phyloP scores from a whole-genome alignment of 2,888 invertebrate genomes.

The Physocephala rufipes region DNA sequence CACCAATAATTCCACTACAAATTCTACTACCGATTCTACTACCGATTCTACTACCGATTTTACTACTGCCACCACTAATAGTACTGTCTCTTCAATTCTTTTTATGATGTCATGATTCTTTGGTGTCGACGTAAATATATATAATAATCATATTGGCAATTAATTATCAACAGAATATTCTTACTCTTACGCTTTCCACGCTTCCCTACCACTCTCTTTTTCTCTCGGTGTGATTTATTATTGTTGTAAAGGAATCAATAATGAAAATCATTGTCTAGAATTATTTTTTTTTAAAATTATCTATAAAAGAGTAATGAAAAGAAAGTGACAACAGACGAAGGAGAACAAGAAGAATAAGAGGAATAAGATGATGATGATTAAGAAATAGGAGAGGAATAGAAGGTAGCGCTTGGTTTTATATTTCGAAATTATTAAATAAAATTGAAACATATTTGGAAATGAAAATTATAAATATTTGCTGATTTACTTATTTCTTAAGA shows the following conservation, averaged over 20 bases:
- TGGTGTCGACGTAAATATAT: constrained; percentile 1
- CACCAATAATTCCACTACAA: constrained; percentile 28
- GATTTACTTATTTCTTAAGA: no score
- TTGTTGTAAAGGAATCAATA: neutral
- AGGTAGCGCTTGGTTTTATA: no score
- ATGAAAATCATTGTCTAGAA: neutral
- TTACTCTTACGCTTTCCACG: neutral
- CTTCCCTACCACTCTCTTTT: neutral
- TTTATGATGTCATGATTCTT: neutral
- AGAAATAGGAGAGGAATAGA: no score
- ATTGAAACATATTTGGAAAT: no score
- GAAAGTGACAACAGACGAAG: neutral
- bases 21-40: constrained; percentile 42
- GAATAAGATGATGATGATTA: no score
- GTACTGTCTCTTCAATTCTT: constrained; percentile 46
- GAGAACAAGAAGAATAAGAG: no score
- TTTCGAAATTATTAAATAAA: no score
- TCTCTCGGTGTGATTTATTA: neutral
- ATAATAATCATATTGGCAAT: no score
- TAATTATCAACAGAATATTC: neutral
- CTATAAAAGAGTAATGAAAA: neutral
- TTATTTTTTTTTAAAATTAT: no score
- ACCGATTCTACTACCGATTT: constrained; percentile 40
- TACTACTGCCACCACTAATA: constrained; percentile 43
- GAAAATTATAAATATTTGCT: no score